These are phyloP conservation scores for Pachycephala philippinensis DNA, from an alignment of 2,113 vertebrate species.

Conservation along the genomic window DNA sequence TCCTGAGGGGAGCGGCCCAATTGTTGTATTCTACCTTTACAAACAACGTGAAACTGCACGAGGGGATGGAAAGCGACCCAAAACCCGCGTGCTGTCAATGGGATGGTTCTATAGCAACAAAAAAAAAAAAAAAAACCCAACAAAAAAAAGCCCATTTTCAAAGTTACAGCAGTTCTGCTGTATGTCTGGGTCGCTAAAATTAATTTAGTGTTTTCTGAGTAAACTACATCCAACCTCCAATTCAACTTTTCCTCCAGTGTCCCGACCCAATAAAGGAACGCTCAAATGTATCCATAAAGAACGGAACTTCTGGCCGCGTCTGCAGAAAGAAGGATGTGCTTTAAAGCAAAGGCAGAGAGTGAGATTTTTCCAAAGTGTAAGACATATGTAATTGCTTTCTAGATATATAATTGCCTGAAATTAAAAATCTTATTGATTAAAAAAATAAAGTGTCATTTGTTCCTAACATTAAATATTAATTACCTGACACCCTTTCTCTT, in stretches of 20 bases:
- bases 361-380: background rate
- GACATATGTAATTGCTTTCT: background rate
- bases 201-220: background rate
- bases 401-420: background rate
- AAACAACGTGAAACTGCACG: too few relatives aligned
- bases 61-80: too few relatives aligned
- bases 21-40: too few relatives aligned
- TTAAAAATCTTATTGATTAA: background rate
- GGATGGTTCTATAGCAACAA: too few relatives aligned
- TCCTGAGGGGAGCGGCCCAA: too few relatives aligned
- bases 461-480: background rate
- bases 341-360: background rate
- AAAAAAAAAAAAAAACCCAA: too few relatives aligned
- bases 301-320: background rate
- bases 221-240: background rate
- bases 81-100: too few relatives aligned
- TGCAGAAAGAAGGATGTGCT: background rate
- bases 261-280: too few relatives aligned
- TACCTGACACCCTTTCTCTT: background rate
- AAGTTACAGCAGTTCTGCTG: background rate
- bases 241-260: background rate
- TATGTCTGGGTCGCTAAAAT: too few relatives aligned
- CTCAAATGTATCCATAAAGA: fast-evolving
- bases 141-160: background rate
- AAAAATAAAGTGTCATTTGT: background rate